A percentile compares a stretch with the other conserved stretches of the same genome.
These are phyloP conservation scores for Gallinago stenura DNA, from an alignment of 2,797 vertebrate genomes.

Conservation along the genomic window DNA sequence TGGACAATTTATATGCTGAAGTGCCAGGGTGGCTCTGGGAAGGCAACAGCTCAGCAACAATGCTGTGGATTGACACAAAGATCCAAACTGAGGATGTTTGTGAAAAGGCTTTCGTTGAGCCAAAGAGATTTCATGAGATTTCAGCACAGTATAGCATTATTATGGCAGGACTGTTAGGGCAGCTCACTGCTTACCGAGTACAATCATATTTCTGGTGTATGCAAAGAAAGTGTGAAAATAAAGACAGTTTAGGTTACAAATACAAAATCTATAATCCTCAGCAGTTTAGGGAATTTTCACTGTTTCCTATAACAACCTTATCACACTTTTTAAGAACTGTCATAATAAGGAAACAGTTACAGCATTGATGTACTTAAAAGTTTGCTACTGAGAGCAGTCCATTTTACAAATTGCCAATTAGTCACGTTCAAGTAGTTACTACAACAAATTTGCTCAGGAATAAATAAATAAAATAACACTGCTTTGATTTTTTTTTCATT, in stretches of 20 bases:
- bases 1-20: background rate
- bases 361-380: slow-evolving; percentile 22
- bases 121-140: background rate
- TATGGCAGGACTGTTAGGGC: background rate
- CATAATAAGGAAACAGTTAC: slow-evolving; percentile 57
- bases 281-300: background rate
- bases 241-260: slow-evolving; percentile 13
- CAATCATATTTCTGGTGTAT: background rate
- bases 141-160: background rate
- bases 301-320: slow-evolving; percentile 48
- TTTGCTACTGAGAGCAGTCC: slow-evolving; percentile 32
- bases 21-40: background rate
- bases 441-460: background rate
- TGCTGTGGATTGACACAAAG: background rate
- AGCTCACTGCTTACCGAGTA: slow-evolving; percentile 1
- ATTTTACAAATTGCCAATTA: slow-evolving; percentile 48
- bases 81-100: background rate
- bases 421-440: background rate
- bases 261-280: slow-evolving; percentile 17
- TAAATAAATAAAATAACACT: slow-evolving; percentile 19
- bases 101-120: background rate
- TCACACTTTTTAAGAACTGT: slow-evolving; percentile 53
- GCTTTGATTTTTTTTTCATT: background rate
- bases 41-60: background rate
- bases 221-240: slow-evolving; percentile 25